Evolutionary conservation across 2,888 invertebrate genomes (phyloP), one percentile per base, ranked within the genome.

Genomic region (Adineta ricciae): DNA sequence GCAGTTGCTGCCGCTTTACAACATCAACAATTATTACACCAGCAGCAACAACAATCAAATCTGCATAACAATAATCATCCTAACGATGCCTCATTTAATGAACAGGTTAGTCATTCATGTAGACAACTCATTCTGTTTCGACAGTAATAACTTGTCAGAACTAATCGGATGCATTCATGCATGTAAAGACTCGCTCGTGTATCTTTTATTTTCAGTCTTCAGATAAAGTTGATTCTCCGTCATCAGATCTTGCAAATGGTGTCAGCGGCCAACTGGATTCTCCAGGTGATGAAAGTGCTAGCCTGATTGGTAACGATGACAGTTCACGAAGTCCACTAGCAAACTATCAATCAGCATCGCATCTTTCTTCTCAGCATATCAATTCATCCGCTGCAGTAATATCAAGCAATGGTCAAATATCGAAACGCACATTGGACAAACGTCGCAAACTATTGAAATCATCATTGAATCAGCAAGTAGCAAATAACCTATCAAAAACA

Each of bases 401-500:
- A 64, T 36, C 78, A 78, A 24, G 24, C 11, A 41, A 41, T 78
- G 78, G 78, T 41, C 41, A 38, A 41, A 14, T 78, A 78, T 78
- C 78, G 11, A 78, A 78, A 78, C 78, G 78, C 41, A 78, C 78
- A 78, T 41, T 78, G n/a, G 78, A 78, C n/a, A 78, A 78, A 78
- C 78, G 78, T 24, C 78, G 78, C n/a, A 38, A 41, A 64, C 19
- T 64, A 27, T 64, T 64, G 19, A 64, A 64, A 64, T 36, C 64
- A 64, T 64, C 64, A 7, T 14, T 64, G 5, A 64, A 64, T 64
- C 64, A 32, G 19, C 64, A 64, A 64, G 14, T 19, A 19, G 0
- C 32, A 16, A 64, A 64, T 64, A 32, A 64, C 19, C 27, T 32
- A 27, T 32, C 4, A 32, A 64, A 64, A 64, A 32, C 64, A 14